Evolutionary conservation across 2,113 vertebrate species (phyloP).

Genomic region (Dermatemys mawii): DNA sequence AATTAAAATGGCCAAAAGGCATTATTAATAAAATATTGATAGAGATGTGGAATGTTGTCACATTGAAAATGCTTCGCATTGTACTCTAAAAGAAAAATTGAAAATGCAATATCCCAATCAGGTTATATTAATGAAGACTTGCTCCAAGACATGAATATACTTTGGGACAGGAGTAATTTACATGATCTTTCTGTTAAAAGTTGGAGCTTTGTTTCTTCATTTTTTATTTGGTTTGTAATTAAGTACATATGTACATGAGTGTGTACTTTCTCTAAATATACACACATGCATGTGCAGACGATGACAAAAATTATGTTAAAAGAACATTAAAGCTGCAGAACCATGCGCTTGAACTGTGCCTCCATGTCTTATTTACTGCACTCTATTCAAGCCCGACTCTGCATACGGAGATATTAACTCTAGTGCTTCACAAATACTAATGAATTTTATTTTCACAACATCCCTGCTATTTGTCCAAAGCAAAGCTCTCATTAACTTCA

Average conservation of each 20-base stretch:
- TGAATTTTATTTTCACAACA: background rate
- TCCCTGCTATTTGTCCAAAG: background rate
- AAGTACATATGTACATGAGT: background rate
- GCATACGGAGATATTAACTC: background rate
- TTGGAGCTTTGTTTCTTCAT: background rate
- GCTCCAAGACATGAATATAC: constrained; percentile 24
- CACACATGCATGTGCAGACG: background rate
- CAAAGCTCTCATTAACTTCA: background rate
- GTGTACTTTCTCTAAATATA: background rate
- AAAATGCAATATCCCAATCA: background rate
- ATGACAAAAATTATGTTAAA: background rate
- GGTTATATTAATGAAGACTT: constrained; percentile 37
- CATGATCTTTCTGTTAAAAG: background rate
- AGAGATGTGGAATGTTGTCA: constrained; percentile 29
- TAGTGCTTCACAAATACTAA: background rate
- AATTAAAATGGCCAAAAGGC: constrained; percentile 57
- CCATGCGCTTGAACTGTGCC: background rate
- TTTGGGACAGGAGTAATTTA: background rate
- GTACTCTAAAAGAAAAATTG: constrained; percentile 22
- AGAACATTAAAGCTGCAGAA: background rate
- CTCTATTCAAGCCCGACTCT: background rate
- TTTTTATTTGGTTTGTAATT: background rate
- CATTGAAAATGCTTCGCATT: constrained; percentile 43
- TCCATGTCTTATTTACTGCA: background rate
- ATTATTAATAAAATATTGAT: constrained; percentile 67